phyloP scores from a whole-genome alignment of 2,113 vertebrate genomes.

The Eudorcas thomsonii region DNA sequence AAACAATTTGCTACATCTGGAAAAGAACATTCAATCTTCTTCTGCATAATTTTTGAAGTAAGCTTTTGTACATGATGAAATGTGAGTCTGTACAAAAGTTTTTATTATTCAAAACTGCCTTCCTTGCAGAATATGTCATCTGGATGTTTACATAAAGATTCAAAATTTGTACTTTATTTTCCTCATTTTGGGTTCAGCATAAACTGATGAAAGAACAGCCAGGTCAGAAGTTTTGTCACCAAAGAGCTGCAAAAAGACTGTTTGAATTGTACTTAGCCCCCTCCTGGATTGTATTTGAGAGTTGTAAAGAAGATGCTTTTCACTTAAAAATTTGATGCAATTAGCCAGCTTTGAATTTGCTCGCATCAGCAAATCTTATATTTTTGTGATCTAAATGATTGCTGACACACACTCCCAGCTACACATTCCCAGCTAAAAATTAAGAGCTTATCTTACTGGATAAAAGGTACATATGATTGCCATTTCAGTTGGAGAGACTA shows the following conservation, averaged over 20 bases:
- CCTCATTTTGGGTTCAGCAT: constrained; percentile 59
- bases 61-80: constrained; percentile 70
- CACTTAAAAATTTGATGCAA: constrained; percentile 79
- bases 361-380: constrained; percentile 70
- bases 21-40: constrained; percentile 55
- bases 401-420: constrained; percentile 59
- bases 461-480: neutral
- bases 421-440: neutral
- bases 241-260: constrained; percentile 67
- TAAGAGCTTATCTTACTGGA: neutral
- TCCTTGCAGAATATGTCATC: constrained; percentile 72
- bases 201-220: constrained; percentile 69
- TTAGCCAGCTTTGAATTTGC: constrained; percentile 78
- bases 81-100: constrained; percentile 69
- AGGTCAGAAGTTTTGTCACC: constrained; percentile 78
- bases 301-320: constrained; percentile 76
- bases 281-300: constrained; percentile 67
- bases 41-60: constrained; percentile 65
- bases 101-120: constrained; percentile 68
- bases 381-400: constrained; percentile 69
- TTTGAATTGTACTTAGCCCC: constrained; percentile 72
- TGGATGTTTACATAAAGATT: constrained; percentile 77
- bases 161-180: constrained; percentile 69
- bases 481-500: neutral
- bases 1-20: constrained; percentile 60